These are phyloP conservation scores for Pelagia noctiluca DNA, from an alignment of 30 jellyfish, hydroid and myxozoan genomes.

Conservation along the genomic window DNA sequence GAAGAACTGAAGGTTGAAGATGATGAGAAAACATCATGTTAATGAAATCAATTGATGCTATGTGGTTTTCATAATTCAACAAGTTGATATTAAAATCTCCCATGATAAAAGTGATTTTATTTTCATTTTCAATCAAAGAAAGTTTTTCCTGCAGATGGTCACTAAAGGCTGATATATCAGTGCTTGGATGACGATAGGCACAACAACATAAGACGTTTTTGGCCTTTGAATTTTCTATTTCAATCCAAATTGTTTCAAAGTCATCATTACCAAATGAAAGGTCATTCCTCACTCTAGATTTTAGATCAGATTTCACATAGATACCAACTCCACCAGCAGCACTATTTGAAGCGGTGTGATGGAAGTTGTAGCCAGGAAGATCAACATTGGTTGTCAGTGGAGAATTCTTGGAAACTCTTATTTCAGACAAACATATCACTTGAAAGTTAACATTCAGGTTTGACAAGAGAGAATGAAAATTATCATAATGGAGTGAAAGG, in stretches of 20 bases:
- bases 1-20: slow-evolving; percentile 58
- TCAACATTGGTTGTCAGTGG: slow-evolving; percentile 29
- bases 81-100: slow-evolving; percentile 21
- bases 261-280: slow-evolving; percentile 35
- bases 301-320: slow-evolving; percentile 28
- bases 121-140: too few species aligned
- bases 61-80: slow-evolving; percentile 32
- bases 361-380: slow-evolving; percentile 37
- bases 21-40: slow-evolving; percentile 46
- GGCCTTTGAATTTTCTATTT: slow-evolving; percentile 29
- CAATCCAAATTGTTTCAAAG: slow-evolving; percentile 29
- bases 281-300: slow-evolving; percentile 20
- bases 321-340: slow-evolving; percentile 49
- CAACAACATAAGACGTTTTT: slow-evolving; percentile 29
- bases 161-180: slow-evolving; percentile 28
- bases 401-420: slow-evolving; percentile 23
- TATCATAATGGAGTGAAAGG: slow-evolving; percentile 39
- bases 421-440: slow-evolving; percentile 34
- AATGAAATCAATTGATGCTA: slow-evolving; percentile 39
- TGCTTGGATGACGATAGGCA: slow-evolving; percentile 38
- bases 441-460: slow-evolving; percentile 19
- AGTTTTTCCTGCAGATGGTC: slow-evolving; percentile 37
- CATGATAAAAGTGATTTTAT: too few species aligned
- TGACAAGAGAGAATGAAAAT: slow-evolving; percentile 25
- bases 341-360: slow-evolving; percentile 31